Base-by-base conservation (phyloP, 2,113 vertebrate species). In the Egretta garzetta region DNA sequence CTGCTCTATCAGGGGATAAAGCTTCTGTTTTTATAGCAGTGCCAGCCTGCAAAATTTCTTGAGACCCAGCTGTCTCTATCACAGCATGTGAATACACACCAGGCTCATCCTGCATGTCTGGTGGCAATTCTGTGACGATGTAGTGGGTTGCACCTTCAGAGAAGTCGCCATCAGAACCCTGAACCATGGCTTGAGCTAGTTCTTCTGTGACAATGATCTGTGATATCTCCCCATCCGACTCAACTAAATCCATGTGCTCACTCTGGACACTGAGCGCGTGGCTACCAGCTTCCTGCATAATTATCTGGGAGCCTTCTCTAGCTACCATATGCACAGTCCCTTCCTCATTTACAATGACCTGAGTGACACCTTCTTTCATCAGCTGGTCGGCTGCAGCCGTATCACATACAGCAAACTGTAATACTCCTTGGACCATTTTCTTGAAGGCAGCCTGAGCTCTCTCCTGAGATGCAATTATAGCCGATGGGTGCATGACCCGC, bases 311-410 rank as follows among this genome's bases (percentile, higher is more conserved):
- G 37, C 98, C 98, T 88, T 98, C 98, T 43, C 97, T 85, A 28
- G 98, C 97, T 80, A 98, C 98, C 98, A 98, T 98, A 90, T 99
- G 98, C 55, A 98, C 98, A 7, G 98, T 97, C 13, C 99, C 99
- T 89, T 99, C 99, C 39, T 99, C 98, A 35, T 99, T 99, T 93
- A 99, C 98, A 32, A 99, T 99, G 90, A 99, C 99, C 97, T 99
- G 99, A 27, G 99, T 99, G 64, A 99, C 98, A 7, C 99, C 99
- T 64, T 99, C 99, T 95, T 99, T 99, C 97, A 99, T 98, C 89
- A 99, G 97, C 95, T 99, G 99, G 74, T 99, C 98, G 0, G 99
- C 99, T 3, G 98, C 95, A 8, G 97, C 96, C 1, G 98, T 79
- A 88, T 98, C 98, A 18, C 98, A 99, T 11, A 98, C 97, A 0